phyloP scores from a whole-genome alignment of 2,888 invertebrate species.

The Ornithoptera alexandrae region DNA sequence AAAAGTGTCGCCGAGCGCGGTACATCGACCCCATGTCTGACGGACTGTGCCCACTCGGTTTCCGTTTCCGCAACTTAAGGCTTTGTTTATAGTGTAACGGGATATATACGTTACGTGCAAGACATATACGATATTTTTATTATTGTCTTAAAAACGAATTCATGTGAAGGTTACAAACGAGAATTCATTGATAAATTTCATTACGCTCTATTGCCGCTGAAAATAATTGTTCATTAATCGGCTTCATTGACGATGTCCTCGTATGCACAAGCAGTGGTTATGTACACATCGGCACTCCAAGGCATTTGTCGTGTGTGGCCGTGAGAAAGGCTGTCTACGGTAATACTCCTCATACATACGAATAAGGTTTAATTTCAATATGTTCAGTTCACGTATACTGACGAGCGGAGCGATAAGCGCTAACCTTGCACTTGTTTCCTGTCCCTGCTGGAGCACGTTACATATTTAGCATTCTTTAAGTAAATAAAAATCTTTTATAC shows the following conservation, averaged over 20 bases:
- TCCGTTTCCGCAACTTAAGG: slow-evolving; percentile 29
- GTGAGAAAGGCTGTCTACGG: slow-evolving; percentile 42
- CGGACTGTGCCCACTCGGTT: slow-evolving; percentile 28
- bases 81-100: slow-evolving; percentile 26
- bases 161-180: not conserved
- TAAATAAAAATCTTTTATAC: too few relatives aligned
- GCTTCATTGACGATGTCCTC: slow-evolving; percentile 16
- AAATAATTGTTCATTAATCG: slow-evolving; percentile 22
- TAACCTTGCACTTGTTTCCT: slow-evolving; percentile 11
- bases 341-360: slow-evolving; percentile 40
- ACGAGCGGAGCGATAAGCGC: slow-evolving; percentile 28
- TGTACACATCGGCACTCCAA: slow-evolving; percentile 28
- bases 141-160: not conserved
- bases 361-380: slow-evolving; percentile 34
- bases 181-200: not conserved
- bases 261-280: slow-evolving; percentile 16
- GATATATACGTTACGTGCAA: slow-evolving; percentile 10
- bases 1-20: slow-evolving; percentile 22
- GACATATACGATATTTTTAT: not conserved
- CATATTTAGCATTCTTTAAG: too few relatives aligned
- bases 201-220: slow-evolving; percentile 1
- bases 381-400: slow-evolving; percentile 5
- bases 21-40: slow-evolving; percentile 30
- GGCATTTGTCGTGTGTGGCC: slow-evolving; percentile 34
- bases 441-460: not conserved